Evolutionary conservation across 2,113 vertebrate genomes (phyloP), one percentile per base, ranked within the genome.

Genomic region (Neodontobutis hainanensis): DNA sequence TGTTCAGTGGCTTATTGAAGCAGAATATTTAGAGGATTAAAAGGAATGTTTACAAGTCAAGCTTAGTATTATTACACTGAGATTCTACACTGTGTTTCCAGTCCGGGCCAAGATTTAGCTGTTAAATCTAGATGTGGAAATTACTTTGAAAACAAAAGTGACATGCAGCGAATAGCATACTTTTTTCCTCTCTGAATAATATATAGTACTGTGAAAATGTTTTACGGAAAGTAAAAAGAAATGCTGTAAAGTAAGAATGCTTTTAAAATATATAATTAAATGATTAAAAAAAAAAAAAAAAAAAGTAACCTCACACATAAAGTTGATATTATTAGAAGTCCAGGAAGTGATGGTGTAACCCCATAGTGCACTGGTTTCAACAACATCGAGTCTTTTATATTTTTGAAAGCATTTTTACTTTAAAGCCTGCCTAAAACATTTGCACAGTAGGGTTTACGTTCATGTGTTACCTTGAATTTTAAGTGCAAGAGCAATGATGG

Each of bases 11-110:
- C 75, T 79, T 63, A 82, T 43, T 65, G 75, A 53, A 70, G 81
- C 84, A 48, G 62, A 42, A 63, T 40, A 53, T 69, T 68, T 49
- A 66, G 73, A 78, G 71, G 80, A 76, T 27, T 27, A 59, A 86
- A 77, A 85, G 91, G 89, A 93, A 92, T 89, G 92, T 84, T 80
- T 75, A 84, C 72, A 81, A 90, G 86, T 89, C 69, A 77, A 89
- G 73, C 83, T 82, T 71, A 61, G 43, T 63, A 80, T 68, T 77
- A 85, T 48, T n/a, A 62, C 68, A 80, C 62, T 80, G 85, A 89
- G 85, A 89, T 88, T 86, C 64, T 78, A 83, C 70, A 77, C 81
- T 73, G 70, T 62, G 53, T 77, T 86, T 91, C 85, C 86, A 87
- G 88, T 90, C 81, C 61, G 83, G 19, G 76, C 78, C 72, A 72